These are phyloP conservation scores for Hypsibius dujardini DNA, from an alignment of 1,140 invertebrate species.

Conservation along the genomic window DNA sequence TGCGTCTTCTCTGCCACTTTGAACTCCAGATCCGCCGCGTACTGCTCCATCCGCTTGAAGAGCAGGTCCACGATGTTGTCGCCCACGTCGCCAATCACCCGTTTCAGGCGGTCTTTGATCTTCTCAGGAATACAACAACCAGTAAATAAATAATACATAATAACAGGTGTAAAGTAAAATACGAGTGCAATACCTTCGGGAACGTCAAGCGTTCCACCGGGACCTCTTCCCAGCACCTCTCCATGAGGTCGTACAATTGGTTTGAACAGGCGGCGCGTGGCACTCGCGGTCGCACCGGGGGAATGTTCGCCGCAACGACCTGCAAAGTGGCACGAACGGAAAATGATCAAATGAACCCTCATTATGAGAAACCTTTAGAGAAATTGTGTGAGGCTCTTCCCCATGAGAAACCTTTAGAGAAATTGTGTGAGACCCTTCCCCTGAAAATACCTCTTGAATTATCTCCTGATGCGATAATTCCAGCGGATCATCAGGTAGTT, in stretches of 20 bases:
- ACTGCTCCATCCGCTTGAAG: constrained; percentile 27
- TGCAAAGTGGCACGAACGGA: too few relatives aligned
- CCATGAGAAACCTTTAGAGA: background rate
- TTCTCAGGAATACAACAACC: background rate
- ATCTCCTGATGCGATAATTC: background rate
- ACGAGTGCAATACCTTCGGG: background rate
- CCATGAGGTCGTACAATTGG: constrained; percentile 66
- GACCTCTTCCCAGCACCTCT: too few relatives aligned
- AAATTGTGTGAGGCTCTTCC: too few relatives aligned
- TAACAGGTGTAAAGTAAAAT: too few relatives aligned
- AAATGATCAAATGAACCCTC: too few relatives aligned
- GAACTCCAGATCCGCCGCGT: too few relatives aligned
- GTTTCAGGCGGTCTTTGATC: background rate
- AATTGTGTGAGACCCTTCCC: background rate
- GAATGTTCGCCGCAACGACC: background rate
- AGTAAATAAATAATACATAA: too few relatives aligned
- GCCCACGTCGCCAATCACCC: constrained; percentile 23
- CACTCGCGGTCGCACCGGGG: too few relatives aligned
- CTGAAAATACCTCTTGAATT: background rate
- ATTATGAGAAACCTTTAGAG: too few relatives aligned
- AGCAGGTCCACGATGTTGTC: constrained; percentile 23
- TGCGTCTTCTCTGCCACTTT: background rate
- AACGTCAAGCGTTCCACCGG: too few relatives aligned
- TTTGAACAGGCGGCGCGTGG: background rate
- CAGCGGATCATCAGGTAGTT: background rate